A percentile compares a stretch with the other conserved stretches of the same genome.
phyloP scores from a whole-genome alignment of 2,113 vertebrate genomes.

The Prunella himalayana region DNA sequence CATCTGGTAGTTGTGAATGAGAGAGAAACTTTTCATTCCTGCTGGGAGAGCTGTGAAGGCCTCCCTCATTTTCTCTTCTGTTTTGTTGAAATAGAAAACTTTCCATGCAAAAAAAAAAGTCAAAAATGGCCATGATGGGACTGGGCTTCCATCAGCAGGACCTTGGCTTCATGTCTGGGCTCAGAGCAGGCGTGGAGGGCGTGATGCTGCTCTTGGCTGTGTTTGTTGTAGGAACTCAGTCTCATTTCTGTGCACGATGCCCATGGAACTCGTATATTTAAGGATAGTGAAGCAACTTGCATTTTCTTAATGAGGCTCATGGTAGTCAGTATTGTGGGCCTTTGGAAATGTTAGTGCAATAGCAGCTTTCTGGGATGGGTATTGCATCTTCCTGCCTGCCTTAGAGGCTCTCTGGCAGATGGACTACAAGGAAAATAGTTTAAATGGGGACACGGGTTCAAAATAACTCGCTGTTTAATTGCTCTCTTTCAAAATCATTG shows the following conservation, averaged over 20 bases:
- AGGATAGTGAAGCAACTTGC: not conserved
- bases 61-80: not conserved
- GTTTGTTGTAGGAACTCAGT: not conserved
- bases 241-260: not conserved
- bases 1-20: slow-evolving; percentile 33
- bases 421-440: not conserved
- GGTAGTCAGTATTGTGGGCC: not conserved
- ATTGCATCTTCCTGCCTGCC: not conserved
- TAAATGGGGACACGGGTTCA: not conserved
- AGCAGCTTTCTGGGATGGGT: not conserved
- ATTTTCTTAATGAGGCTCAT: not conserved
- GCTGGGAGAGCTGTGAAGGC: not conserved
- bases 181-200: not conserved
- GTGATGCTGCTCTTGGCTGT: not conserved
- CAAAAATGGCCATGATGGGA: not conserved
- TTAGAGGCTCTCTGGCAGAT: slow-evolving; percentile 41
- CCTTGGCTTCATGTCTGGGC: not conserved
- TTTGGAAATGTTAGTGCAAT: not conserved
- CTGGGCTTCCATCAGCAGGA: not conserved
- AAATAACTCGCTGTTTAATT: slow-evolving; percentile 11
- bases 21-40: slow-evolving; percentile 7
- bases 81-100: not conserved
- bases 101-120: not conserved
- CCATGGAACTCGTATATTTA: not conserved
- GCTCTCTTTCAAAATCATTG: not conserved